Evolutionary conservation across 2,888 invertebrate species (phyloP), one percentile per base, ranked within the genome.

Genomic region (Cephus spinipes): DNA sequence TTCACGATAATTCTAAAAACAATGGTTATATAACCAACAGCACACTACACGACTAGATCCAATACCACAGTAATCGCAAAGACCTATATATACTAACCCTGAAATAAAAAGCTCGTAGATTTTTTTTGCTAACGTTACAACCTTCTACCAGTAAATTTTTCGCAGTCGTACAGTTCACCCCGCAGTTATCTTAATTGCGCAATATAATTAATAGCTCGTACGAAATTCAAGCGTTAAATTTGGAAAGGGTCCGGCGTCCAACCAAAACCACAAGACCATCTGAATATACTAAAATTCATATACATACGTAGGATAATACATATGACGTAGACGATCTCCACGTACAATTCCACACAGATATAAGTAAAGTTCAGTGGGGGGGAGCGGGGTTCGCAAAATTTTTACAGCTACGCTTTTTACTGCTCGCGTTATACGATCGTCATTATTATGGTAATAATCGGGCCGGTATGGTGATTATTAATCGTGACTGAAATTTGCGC

Each of bases 371-470:
- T 55, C 55, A 23, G 55, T 23, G 9, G 40, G 40, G 9, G 4
- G 55, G 23, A 0, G 23, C 9, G 23, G 55, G 55, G 9, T 9
- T 23, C 23, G 23, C 55, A 2, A 55, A 55, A 55, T 55, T 55
- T 55, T 23, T 55, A 55, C 55, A 55, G 55, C 55, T 55, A 55
- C 55, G 23, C 55, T 79, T 83, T 83, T 83, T 77, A 82, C 79
- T 80, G 77, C 35, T 79, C 78, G 80, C 77, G 80, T 81, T 81
- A 77, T 76, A 74, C 81, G 81, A 77, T 82, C 80, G 83, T 87
- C 86, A 88, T 88, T 87, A 87, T 85, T 81, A 82, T 76, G 69
- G 85, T 85, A 86, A 89, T 89, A 88, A 83, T 83, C 75, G 76
- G 79, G 75, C 76, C 81, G 79, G 81, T 55, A 55, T 55, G 55